Percentiles rank a stretch among this genome's conserved stretches.
These are phyloP conservation scores for Scomber japonicus DNA, from an alignment of 2,113 vertebrate species.

Conservation along the genomic window DNA sequence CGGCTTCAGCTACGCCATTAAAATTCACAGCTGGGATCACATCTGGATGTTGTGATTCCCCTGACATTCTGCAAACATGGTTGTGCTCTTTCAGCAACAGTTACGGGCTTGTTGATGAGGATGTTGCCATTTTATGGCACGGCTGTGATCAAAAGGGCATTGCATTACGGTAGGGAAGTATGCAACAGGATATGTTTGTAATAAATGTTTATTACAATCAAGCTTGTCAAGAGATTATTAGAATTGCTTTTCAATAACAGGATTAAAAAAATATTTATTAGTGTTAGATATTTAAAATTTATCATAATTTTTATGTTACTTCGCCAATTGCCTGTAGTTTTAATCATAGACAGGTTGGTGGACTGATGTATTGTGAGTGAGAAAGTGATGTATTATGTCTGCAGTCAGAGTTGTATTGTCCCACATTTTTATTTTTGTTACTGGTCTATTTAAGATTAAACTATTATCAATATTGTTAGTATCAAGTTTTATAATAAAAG, in stretches of 20 bases:
- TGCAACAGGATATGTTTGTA: too few species aligned
- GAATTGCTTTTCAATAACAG: too few species aligned
- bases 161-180: background rate
- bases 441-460: too few species aligned
- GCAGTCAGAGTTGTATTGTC: too few species aligned
- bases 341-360: too few species aligned
- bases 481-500: too few species aligned
- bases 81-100: constrained; percentile 23
- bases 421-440: too few species aligned
- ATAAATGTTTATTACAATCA: too few species aligned
- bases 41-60: constrained; percentile 47
- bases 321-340: background rate
- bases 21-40: constrained; percentile 59
- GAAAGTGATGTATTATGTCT: too few species aligned
- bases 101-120: constrained; percentile 35
- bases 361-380: too few species aligned
- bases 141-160: constrained; percentile 12
- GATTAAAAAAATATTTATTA: background rate
- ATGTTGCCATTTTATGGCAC: constrained; percentile 38
- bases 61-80: constrained; percentile 42
- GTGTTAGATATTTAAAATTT: background rate
- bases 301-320: background rate
- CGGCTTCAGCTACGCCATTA: constrained; percentile 45
- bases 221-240: too few species aligned
- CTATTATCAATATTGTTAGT: too few species aligned